Base-by-base conservation (phyloP, 2,113 vertebrate species). In the Dasypus novemcinctus region DNA sequence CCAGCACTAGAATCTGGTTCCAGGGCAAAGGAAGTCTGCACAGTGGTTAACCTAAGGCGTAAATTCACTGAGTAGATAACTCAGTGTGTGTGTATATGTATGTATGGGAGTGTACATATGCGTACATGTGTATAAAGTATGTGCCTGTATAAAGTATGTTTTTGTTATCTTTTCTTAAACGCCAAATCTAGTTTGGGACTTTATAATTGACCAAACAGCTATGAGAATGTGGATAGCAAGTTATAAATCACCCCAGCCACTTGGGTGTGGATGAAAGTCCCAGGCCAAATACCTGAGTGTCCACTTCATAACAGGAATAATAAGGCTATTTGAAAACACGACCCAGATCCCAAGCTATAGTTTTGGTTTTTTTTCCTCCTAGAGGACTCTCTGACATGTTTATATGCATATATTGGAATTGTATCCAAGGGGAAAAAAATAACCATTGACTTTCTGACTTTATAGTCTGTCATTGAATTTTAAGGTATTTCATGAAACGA, bases 401-500 rank as follows among this genome's bases (percentile, higher is more conserved):
- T 97, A 93, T 97, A 97, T 98, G 97, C 97, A 96, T 94, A 87
- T 97, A 97, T 95, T 97, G 88, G 80, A 98, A 95, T 97, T 96
- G 68, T 97, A 97, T 96, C 96, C 97, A 97, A 97, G 95, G 97
- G 75, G 68, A 94, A 90, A 94, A 95, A 96, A 97, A 96, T 96
- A 97, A 97, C 41, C 41, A 96, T 97, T 97, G 98, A 98, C 97
- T 97, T 95, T 98, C 97, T 97, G 97, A 98, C 96, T 98, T 97
- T 97, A 95, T 92, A 94, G 97, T 97, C 96, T 97, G 96, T 98
- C 97, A 96, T 91, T 98, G 97, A 97, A 94, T 98, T 98, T 97
- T 98, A 98, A 98, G 96, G 97, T 98, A 98, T 98, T 98, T 98
- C 96, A 98, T 97, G 94, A 97, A 98, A 98, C 97, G 97, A 97